Conservation (phyloP, 2,113 vertebrate species). For the Pristiophorus japonicus region DNA sequence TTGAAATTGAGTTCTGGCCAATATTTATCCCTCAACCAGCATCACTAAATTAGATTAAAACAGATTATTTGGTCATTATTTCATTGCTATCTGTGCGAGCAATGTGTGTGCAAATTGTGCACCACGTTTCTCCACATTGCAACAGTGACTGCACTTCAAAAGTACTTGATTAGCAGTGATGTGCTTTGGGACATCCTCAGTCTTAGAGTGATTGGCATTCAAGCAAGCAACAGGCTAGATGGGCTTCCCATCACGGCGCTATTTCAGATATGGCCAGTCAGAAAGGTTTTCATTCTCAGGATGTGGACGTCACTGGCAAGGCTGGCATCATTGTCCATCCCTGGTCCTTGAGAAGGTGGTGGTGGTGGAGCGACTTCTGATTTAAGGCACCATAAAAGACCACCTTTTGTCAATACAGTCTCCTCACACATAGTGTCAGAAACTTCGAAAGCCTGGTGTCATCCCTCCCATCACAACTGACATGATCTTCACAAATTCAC, state of each 20-base stretch:
- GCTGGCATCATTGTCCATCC: not conserved
- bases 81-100: not conserved
- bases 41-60: not conserved
- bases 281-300: not conserved
- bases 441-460: not conserved
- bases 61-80: not conserved
- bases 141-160: not conserved
- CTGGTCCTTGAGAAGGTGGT: not conserved
- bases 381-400: not conserved
- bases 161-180: not conserved
- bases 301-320: not conserved
- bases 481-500: not conserved
- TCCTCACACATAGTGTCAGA: not conserved
- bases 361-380: not conserved
- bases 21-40: not conserved
- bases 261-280: no score
- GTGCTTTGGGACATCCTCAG: not conserved
- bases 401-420: not conserved
- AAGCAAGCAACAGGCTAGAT: not conserved
- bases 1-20: not conserved
- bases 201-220: not conserved
- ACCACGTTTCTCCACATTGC: not conserved
- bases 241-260: not conserved
- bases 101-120: not conserved
- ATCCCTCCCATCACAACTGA: not conserved